Evolutionary conservation across 2,888 invertebrate genomes (phyloP), one percentile per base, ranked within the genome.

Genomic region (Protodeltote pygarga): DNA sequence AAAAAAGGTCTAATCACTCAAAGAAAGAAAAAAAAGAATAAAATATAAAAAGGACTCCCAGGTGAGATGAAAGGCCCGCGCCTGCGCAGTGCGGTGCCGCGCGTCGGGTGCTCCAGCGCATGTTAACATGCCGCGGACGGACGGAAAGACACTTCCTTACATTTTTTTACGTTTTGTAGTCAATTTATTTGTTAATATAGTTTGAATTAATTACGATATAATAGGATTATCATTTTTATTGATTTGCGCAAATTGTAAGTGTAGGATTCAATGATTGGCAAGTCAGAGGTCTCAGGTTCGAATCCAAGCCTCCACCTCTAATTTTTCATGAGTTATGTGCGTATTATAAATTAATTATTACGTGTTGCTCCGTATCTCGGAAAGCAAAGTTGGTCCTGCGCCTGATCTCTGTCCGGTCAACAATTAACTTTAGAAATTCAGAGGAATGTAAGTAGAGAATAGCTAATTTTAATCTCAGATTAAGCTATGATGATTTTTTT

Each of bases 61-160:
- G 70, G 81, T 73, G 84, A 87, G 89, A 91, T 91, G 79, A 91
- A 89, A 89, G 80, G 54, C 65, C 81, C 81, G 83, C 73, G 50
- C 65, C 28, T 46, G 65, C 51, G 74, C 69, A 65, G 65, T 48
- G 51, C 67, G 60, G 61, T 58, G 68, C 61, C 46, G 59, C 53
- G 48, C 63, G 67, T 58, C 68, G 76, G 72, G 66, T 75, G 80
- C 79, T 62, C 74, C 52, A 61, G 53, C 74, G 79, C 82, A 85
- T 83, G 83, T 81, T 84, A 86, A 84, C 82, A 79, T 78, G 74
- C 75, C 69, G 66, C 65, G 60, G 59, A 61, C 61, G 49, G 60
- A 73, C 78, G 79, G 81, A 80, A 78, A 76, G 82, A 79, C 80
- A 84, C 86, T 86, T 85, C 87, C 87, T 83, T 53, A 73, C 61